Evolutionary conservation across 2,113 vertebrate species (phyloP).

Genomic region (Bucco capensis): DNA sequence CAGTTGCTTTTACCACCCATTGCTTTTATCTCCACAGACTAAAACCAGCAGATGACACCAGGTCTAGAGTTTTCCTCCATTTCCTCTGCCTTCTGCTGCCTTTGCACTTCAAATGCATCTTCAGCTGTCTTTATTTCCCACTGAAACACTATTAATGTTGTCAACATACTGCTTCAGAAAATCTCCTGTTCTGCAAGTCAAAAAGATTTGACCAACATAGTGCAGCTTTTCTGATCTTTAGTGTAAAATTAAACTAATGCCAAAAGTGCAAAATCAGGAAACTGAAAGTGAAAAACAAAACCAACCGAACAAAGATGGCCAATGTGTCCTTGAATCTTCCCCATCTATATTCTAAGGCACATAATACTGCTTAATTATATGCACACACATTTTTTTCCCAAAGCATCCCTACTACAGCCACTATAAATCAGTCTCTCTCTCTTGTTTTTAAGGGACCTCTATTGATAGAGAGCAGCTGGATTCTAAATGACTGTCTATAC

Average conservation of each 20-base stretch:
- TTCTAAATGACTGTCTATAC: constrained; percentile 6
- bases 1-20: background rate
- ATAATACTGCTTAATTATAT: background rate
- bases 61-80: background rate
- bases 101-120: background rate
- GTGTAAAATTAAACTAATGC: background rate
- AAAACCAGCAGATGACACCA: background rate
- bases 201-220: background rate
- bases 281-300: background rate
- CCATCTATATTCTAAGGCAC: background rate
- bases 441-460: background rate
- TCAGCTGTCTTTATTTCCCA: background rate
- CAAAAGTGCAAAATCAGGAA: background rate
- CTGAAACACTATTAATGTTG: background rate
- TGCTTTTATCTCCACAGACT: background rate
- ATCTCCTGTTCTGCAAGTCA: background rate
- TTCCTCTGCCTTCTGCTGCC: background rate
- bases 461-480: constrained; percentile 41
- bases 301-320: background rate
- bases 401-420: background rate
- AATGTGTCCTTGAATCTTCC: background rate
- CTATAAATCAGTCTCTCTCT: constrained; percentile 42
- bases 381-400: background rate
- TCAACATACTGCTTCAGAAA: background rate
- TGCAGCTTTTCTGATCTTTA: background rate